These are phyloP conservation scores for Hoplodrina ambigua DNA, from an alignment of 2,888 invertebrate species.

Conservation along the genomic window DNA sequence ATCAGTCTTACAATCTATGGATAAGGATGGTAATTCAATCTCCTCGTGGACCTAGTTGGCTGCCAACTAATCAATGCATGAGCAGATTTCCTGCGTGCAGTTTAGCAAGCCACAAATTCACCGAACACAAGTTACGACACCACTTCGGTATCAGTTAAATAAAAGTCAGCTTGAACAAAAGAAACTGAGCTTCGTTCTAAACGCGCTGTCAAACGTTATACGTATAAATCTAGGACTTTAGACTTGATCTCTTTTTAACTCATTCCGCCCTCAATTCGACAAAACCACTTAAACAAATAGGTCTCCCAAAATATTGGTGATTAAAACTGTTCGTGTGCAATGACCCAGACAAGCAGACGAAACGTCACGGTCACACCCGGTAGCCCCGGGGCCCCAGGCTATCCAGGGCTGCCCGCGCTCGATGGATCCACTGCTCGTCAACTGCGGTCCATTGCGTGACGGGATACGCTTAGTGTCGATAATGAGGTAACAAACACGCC, in stretches of 20 bases:
- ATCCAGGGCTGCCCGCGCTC: conserved; percentile 4
- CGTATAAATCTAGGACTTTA: conserved; percentile 1
- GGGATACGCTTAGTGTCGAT: conserved; percentile 27
- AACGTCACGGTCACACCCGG: conserved; percentile 37
- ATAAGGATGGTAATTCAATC: conserved; percentile 30
- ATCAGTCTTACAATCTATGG: conserved; percentile 19
- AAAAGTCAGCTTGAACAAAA: conserved; percentile 11
- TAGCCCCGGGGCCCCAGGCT: conserved; percentile 19
- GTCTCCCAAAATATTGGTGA: conserved; percentile 32
- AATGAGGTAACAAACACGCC: conserved; percentile 19
- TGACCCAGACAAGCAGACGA: conserved; percentile 44
- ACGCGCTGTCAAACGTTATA: conserved; percentile 8
- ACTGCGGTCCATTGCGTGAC: conserved; percentile 25
- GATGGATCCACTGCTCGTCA: conserved; percentile 24
- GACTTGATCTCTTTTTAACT: conserved; percentile 29
- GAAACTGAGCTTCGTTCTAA: background rate
- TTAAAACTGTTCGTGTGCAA: conserved; percentile 34
- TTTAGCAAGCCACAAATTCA: conserved; percentile 8
- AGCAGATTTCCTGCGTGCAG: conserved; percentile 12
- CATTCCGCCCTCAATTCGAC: conserved; percentile 19
- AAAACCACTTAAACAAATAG: conserved; percentile 37
- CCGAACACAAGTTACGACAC: conserved; percentile 14
- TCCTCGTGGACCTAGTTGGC: conserved; percentile 1
- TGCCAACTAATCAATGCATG: conserved; percentile 32
- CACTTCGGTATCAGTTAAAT: conserved; percentile 13